phyloP scores from a whole-genome alignment of 2,113 vertebrate species.

The Xenopus tropicalis region UCB_Xtro_10.0 CM004443.2:164881001-164881500 shows the following conservation, averaged over 20 bases:
- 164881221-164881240: slow-evolving; percentile 4
- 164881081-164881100: neutral
- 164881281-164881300: neutral
- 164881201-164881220: neutral
- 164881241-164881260: neutral
- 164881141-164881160: slow-evolving; percentile 1
- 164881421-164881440: too few relatives aligned
- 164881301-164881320: neutral
- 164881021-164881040: neutral
- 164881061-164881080: neutral
- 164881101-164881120: neutral
- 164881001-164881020: neutral
- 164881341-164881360: too few relatives aligned
- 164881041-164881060: neutral
- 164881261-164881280: too few relatives aligned
- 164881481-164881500: too few relatives aligned
- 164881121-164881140: neutral
- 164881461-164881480: too few relatives aligned
- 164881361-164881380: too few relatives aligned
- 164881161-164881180: neutral
- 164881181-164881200: neutral
- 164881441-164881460: too few relatives aligned
- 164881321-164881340: too few relatives aligned
- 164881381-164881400: too few relatives aligned
- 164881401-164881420: too few relatives aligned